Percentiles rank a stretch among this genome's conserved stretches.
Conservation (phyloP, 2,888 invertebrate genomes). For the Junonia oenone region DNA sequence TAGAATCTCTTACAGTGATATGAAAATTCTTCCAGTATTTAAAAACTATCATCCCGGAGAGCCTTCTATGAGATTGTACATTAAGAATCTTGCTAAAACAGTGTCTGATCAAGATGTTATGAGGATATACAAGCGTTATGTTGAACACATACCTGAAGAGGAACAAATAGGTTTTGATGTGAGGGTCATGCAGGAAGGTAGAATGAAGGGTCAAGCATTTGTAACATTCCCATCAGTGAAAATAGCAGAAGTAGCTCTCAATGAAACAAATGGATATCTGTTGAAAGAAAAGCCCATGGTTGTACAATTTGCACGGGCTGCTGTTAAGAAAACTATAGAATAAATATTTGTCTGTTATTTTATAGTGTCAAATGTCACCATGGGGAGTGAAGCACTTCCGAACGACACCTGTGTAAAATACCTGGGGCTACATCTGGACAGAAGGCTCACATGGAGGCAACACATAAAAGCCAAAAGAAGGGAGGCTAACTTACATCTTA, state of each 20-base stretch:
- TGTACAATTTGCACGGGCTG: constrained; percentile 86
- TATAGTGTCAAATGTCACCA: background rate
- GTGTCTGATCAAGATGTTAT: constrained; percentile 87
- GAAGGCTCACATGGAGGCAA: background rate
- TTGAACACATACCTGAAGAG: constrained; percentile 54
- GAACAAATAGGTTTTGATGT: constrained; percentile 81
- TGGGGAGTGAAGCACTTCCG: background rate
- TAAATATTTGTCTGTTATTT: constrained; percentile 30
- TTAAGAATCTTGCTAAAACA: constrained; percentile 93
- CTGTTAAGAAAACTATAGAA: constrained; percentile 63
- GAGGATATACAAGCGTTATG: constrained; percentile 86
- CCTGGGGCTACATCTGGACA: background rate
- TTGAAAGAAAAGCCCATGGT: constrained; percentile 94
- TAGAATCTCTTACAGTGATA: constrained; percentile 84
- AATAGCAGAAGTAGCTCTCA: constrained; percentile 85
- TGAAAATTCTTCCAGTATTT: constrained; percentile 87
- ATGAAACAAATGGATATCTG: constrained; percentile 92
- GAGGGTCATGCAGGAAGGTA: constrained; percentile 93
- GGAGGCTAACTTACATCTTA: background rate
- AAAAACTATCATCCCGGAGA: constrained; percentile 92
- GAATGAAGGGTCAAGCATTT: constrained; percentile 98
- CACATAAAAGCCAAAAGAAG: background rate
- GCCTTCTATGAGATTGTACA: constrained; percentile 91
- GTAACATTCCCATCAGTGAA: constrained; percentile 87
- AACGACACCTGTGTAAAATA: background rate